phyloP scores from a whole-genome alignment of 1,140 invertebrate genomes.

The Atta colombica region DNA sequence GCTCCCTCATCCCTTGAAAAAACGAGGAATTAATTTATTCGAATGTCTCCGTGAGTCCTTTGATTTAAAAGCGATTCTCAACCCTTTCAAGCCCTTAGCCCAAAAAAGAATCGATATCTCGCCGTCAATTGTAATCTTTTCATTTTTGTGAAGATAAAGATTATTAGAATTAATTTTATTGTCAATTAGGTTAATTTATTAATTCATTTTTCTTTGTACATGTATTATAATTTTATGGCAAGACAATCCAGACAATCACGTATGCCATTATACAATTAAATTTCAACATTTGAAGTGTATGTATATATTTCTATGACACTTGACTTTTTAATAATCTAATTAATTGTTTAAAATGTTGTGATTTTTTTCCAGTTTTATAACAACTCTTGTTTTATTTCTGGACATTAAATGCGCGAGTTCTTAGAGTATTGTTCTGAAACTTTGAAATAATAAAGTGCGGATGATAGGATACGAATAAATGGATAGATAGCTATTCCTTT shows the following conservation, averaged over 20 bases:
- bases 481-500: neutral
- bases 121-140: neutral
- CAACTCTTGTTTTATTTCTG: neutral
- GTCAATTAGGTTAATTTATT: neutral
- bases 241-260: neutral
- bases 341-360: neutral
- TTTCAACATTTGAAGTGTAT: neutral
- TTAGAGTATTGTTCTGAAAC: neutral
- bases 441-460: neutral
- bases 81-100: neutral
- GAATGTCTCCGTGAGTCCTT: slow-evolving; percentile 4
- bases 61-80: neutral
- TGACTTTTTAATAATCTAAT: neutral
- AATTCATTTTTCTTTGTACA: neutral
- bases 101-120: neutral
- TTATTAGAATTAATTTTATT: neutral
- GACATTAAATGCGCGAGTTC: neutral
- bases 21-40: neutral
- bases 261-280: neutral
- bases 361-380: neutral
- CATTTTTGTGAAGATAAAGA: neutral
- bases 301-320: neutral
- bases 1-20: neutral
- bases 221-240: neutral
- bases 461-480: slow-evolving; percentile 13